Evolutionary conservation across 2,113 vertebrate species (phyloP).

Genomic region (Psittacara wagleri): DNA sequence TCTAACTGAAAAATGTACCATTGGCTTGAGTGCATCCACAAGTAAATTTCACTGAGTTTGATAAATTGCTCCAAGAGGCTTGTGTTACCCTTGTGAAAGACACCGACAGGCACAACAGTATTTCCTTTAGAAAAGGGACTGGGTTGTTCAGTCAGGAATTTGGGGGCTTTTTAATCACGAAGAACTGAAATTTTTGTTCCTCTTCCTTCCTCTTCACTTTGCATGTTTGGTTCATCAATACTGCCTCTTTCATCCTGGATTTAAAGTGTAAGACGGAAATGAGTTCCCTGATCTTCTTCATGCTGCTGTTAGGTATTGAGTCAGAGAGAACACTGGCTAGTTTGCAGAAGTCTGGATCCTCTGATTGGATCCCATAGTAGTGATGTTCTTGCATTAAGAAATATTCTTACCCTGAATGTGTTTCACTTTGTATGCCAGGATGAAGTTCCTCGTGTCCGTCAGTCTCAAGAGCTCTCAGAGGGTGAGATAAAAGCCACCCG

Average conservation of each 20-base stretch:
- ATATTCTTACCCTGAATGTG: neutral
- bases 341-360: neutral
- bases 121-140: neutral
- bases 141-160: neutral
- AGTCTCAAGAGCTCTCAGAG: neutral
- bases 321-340: neutral
- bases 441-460: neutral
- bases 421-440: neutral
- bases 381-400: neutral
- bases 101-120: neutral
- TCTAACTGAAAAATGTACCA: neutral
- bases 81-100: neutral
- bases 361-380: neutral
- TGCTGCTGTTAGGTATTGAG: neutral
- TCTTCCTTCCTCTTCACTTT: neutral
- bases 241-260: neutral
- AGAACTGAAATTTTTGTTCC: neutral
- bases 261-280: neutral
- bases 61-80: neutral
- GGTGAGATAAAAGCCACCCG: neutral
- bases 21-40: neutral
- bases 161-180: neutral
- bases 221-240: neutral
- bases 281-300: neutral
- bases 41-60: neutral